Conservation (phyloP, 2,797 vertebrate genomes). For the Sorex maritimensis region DNA sequence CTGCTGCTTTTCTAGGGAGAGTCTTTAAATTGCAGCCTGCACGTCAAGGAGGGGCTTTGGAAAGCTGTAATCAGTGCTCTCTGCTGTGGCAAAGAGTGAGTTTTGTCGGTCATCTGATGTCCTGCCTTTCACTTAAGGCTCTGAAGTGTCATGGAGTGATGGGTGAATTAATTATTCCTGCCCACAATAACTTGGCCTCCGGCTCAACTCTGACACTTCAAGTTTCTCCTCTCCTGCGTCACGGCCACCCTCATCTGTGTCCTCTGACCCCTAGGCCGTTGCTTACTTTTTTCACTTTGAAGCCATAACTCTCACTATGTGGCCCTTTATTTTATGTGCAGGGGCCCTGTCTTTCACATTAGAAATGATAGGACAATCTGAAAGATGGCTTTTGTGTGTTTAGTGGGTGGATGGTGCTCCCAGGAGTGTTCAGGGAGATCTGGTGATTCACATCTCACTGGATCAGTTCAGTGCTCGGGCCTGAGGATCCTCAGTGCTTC, state of each 20-base stretch:
- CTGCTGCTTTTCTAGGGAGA: conserved; percentile 25
- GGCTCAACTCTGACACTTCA: not conserved
- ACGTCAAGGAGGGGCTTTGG: not conserved
- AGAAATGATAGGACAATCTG: conserved; percentile 8
- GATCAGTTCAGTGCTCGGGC: too few relatives aligned
- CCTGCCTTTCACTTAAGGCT: not conserved
- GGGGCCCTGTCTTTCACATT: not conserved
- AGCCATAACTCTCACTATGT: not conserved
- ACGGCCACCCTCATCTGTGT: not conserved
- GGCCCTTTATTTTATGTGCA: not conserved
- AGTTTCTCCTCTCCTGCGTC: not conserved
- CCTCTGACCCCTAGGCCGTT: not conserved
- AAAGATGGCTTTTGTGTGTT: not conserved
- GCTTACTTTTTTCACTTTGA: not conserved
- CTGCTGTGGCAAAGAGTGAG: not conserved
- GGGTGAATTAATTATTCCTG: not conserved
- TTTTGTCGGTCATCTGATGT: not conserved
- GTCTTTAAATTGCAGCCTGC: conserved; percentile 7
- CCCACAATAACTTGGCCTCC: not conserved
- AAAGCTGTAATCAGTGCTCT: not conserved
- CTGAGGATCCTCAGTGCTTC: too few relatives aligned
- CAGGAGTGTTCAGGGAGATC: too few relatives aligned
- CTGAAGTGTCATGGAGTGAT: not conserved
- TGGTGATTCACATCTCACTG: too few relatives aligned
- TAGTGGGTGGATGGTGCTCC: too few relatives aligned